Percentiles rank a stretch among this genome's conserved stretches.
These are phyloP conservation scores for Anarrhichthys ocellatus DNA, from an alignment of 2,113 vertebrate genomes.

Conservation along the genomic window DNA sequence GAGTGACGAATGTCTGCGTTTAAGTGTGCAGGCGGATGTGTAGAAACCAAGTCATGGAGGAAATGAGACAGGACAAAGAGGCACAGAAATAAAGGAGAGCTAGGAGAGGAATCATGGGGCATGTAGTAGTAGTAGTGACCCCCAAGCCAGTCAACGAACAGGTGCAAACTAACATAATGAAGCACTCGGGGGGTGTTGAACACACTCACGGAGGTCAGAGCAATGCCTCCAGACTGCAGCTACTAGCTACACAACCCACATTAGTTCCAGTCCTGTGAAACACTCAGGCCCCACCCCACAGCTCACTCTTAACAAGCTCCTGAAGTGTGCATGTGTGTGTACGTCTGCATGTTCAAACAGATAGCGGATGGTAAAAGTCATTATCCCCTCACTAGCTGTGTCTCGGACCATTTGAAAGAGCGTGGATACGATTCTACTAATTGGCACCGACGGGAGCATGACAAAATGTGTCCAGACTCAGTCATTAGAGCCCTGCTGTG, in stretches of 20 bases:
- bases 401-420: slow-evolving; percentile 30
- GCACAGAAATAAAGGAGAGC: background rate
- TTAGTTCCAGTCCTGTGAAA: slow-evolving; percentile 37
- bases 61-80: slow-evolving; percentile 1
- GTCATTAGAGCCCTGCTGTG: slow-evolving; percentile 61
- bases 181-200: slow-evolving; percentile 20
- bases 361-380: slow-evolving; percentile 53
- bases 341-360: slow-evolving; percentile 35
- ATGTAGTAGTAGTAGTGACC: slow-evolving; percentile 21
- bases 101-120: background rate
- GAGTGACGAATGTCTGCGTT: slow-evolving; percentile 16
- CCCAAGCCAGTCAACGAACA: background rate
- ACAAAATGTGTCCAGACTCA: slow-evolving; percentile 55
- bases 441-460: slow-evolving; percentile 62
- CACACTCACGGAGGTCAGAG: slow-evolving; percentile 47
- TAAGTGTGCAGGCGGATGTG: background rate
- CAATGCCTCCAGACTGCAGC: slow-evolving; percentile 32
- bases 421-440: slow-evolving; percentile 46
- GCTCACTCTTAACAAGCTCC: slow-evolving; percentile 56
- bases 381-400: slow-evolving; percentile 38
- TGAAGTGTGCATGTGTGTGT: slow-evolving; percentile 35
- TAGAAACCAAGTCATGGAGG: background rate
- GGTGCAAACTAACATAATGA: slow-evolving; percentile 41
- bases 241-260: slow-evolving; percentile 21
- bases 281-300: slow-evolving; percentile 7